phyloP scores from a whole-genome alignment of 2,888 invertebrate genomes.

The Metopia argyrocephala region DNA sequence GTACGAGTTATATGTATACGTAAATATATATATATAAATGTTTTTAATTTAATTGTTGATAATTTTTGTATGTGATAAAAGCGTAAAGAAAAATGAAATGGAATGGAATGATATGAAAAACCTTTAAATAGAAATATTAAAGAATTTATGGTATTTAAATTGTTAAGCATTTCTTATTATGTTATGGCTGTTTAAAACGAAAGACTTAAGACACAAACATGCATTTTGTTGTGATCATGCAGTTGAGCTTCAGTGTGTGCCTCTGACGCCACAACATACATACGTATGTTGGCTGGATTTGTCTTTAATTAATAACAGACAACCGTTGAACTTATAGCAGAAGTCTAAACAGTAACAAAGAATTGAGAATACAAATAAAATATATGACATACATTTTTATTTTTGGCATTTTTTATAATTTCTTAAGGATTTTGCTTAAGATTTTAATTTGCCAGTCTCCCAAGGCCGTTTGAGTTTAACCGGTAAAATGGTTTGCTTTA shows the following conservation, averaged over 20 bases:
- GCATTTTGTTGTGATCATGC: slow-evolving; percentile 2
- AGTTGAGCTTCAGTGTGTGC: slow-evolving; percentile 9
- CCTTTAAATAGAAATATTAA: slow-evolving; percentile 58
- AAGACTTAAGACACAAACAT: slow-evolving; percentile 55
- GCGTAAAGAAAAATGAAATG: slow-evolving; percentile 41
- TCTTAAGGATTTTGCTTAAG: no score
- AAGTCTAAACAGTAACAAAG: slow-evolving; percentile 1
- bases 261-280: background rate
- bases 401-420: no score
- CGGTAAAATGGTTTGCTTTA: slow-evolving; percentile 15
- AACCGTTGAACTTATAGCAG: background rate
- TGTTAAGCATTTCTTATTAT: slow-evolving; percentile 37
- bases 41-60: slow-evolving; percentile 58
- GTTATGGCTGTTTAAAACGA: slow-evolving; percentile 31
- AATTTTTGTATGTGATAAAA: slow-evolving; percentile 51
- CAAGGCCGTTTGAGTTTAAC: background rate
- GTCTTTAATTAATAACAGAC: background rate
- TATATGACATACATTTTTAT: background rate
- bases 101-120: slow-evolving; percentile 46
- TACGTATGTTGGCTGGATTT: background rate
- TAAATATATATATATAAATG: background rate
- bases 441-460: background rate
- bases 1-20: background rate
- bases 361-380: background rate
- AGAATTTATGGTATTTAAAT: slow-evolving; percentile 63